Evolutionary conservation across 2,797 vertebrate species (phyloP).

Genomic region (Sebastes iracundus): DNA sequence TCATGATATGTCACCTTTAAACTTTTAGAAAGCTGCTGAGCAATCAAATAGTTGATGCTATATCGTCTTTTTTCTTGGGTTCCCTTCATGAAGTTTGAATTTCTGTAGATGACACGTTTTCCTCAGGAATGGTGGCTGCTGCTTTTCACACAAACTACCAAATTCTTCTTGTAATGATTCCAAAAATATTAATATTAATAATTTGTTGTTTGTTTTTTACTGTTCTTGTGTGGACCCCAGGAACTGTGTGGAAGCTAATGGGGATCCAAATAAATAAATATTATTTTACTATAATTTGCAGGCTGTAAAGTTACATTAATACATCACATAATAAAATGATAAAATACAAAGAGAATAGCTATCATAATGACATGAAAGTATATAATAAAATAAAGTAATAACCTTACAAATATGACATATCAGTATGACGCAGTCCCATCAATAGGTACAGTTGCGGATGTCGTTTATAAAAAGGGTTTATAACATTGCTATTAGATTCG

Average conservation of each 20-base stretch:
- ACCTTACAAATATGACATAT: not conserved
- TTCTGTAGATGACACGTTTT: not conserved
- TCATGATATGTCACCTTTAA: too few relatives aligned
- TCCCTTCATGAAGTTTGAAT: not conserved
- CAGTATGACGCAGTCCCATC: not conserved
- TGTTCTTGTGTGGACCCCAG: not conserved
- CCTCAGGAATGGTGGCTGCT: too few relatives aligned
- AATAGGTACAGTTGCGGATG: not conserved
- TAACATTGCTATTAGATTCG: not conserved
- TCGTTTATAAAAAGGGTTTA: not conserved
- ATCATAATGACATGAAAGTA: not conserved
- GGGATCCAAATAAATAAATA: not conserved
- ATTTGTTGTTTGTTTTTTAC: too few relatives aligned
- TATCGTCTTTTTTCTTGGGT: not conserved
- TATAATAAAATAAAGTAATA: not conserved
- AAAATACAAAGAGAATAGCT: not conserved
- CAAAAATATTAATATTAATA: too few relatives aligned
- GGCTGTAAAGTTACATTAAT: not conserved
- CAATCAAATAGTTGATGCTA: not conserved
- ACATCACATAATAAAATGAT: not conserved
- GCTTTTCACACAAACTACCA: not conserved
- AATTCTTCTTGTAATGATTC: not conserved
- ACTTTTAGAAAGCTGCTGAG: not conserved
- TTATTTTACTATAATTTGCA: fast-evolving
- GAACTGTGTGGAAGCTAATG: not conserved